A percentile compares a stretch with the other conserved stretches of the same genome.
Evolutionary conservation across 2,113 vertebrate species (phyloP).

Genomic region (Chaenogobius annularis): DNA sequence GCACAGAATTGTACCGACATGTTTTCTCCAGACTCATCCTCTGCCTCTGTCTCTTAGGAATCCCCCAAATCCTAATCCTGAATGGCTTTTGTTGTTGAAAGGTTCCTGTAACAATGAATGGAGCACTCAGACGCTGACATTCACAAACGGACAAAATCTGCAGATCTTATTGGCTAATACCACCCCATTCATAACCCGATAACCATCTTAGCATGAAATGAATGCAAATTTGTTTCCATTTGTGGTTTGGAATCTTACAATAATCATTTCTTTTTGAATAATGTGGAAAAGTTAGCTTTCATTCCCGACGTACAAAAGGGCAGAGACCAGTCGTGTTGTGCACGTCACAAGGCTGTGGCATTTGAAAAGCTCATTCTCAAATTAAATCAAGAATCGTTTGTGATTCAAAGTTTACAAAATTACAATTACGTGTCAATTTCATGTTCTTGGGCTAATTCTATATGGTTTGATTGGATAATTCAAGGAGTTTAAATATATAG

Average conservation of each 20-base stretch:
- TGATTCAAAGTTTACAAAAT: conserved; percentile 44
- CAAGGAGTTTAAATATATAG: conserved; percentile 18
- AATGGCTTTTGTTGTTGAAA: conserved; percentile 32
- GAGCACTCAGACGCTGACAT: conserved; percentile 60
- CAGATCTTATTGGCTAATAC: conserved; percentile 64
- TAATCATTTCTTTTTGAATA: conserved; percentile 69
- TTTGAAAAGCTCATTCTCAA: conserved; percentile 49
- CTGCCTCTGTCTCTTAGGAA: not conserved
- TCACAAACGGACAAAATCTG: conserved; percentile 73
- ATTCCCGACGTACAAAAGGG: conserved; percentile 36
- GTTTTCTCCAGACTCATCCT: not conserved
- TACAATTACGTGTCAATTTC: conserved; percentile 53
- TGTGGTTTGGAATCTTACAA: conserved; percentile 55
- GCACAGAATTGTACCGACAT: not conserved
- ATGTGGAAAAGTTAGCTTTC: conserved; percentile 56
- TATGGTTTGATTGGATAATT: conserved; percentile 42
- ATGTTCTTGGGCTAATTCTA: conserved; percentile 45
- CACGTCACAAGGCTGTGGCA: conserved; percentile 25
- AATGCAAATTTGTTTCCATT: conserved; percentile 53
- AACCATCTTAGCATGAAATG: conserved; percentile 39
- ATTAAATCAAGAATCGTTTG: conserved; percentile 43
- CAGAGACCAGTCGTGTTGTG: conserved; percentile 25
- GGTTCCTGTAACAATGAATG: conserved; percentile 21
- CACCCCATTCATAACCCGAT: conserved; percentile 31
- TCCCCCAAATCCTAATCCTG: not conserved